A percentile compares a stretch with the other conserved stretches of the same genome.
Conservation (phyloP, 2,888 invertebrate species). For the Meta bourneti region DNA sequence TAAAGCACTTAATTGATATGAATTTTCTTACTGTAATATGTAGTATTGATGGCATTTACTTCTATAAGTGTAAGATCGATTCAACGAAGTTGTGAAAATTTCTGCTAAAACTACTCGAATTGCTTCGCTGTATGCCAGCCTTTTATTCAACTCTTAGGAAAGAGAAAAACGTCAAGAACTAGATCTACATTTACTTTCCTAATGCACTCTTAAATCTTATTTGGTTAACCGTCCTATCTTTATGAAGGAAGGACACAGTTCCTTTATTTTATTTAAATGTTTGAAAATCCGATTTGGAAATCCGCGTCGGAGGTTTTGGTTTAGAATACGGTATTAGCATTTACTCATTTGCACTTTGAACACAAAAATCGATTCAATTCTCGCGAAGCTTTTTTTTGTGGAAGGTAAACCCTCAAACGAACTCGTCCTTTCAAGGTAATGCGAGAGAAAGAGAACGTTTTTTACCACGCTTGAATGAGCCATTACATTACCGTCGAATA, state of each 20-base stretch:
- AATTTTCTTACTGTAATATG: too few relatives aligned
- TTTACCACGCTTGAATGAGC: not conserved
- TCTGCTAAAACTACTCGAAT: too few relatives aligned
- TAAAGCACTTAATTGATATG: too few relatives aligned
- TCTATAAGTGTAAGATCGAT: too few relatives aligned
- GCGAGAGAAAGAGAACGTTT: not conserved
- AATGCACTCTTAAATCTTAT: not conserved
- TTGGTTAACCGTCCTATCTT: not conserved
- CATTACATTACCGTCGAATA: not conserved
- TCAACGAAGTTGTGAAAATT: too few relatives aligned
- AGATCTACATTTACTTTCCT: not conserved
- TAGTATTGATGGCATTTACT: too few relatives aligned
- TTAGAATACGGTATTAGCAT: not conserved
- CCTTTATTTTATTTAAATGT: not conserved
- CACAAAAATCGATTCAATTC: not conserved
- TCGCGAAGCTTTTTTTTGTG: not conserved
- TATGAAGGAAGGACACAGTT: not conserved
- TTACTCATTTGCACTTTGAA: conserved; percentile 1
- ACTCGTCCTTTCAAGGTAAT: not conserved
- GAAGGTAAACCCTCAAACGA: not conserved
- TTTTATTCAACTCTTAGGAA: too few relatives aligned
- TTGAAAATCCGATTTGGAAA: not conserved
- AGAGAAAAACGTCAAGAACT: too few relatives aligned
- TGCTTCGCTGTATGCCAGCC: too few relatives aligned
- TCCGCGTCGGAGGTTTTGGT: not conserved